A percentile compares a stretch with the other conserved stretches of the same genome.
These are phyloP conservation scores for Sceloporus tristichus DNA, from an alignment of 2,113 vertebrate species.

Conservation along the genomic window DNA sequence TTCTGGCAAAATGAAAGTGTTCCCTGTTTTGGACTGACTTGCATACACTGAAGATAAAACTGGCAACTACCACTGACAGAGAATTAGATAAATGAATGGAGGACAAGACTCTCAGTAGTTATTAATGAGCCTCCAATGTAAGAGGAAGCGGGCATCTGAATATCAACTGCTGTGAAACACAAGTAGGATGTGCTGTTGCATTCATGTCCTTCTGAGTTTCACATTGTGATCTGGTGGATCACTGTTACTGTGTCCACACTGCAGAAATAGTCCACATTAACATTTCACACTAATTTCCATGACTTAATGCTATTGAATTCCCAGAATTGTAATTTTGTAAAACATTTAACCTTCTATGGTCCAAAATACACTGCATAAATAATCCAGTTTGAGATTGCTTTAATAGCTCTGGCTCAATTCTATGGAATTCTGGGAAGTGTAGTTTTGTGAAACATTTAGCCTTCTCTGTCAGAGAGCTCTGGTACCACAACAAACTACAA, in stretches of 20 bases:
- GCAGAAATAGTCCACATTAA: too few relatives aligned
- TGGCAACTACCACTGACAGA: conserved; percentile 35
- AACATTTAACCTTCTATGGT: too few relatives aligned
- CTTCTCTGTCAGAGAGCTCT: too few relatives aligned
- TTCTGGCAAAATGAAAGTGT: not conserved
- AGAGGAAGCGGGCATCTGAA: not conserved
- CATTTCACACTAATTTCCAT: too few relatives aligned
- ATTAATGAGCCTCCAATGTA: not conserved
- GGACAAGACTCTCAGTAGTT: not conserved
- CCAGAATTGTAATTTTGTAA: too few relatives aligned
- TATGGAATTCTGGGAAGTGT: too few relatives aligned
- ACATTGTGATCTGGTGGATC: not conserved
- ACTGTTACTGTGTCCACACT: not conserved
- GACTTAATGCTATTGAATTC: too few relatives aligned
- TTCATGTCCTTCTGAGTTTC: not conserved
- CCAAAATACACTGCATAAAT: too few relatives aligned
- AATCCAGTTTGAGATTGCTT: too few relatives aligned
- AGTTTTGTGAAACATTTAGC: too few relatives aligned
- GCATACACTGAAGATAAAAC: conserved; percentile 48
- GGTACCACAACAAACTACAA: too few relatives aligned
- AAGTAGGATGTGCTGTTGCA: not conserved
- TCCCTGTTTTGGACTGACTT: conserved; percentile 52
- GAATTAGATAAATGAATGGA: not conserved
- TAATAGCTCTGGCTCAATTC: too few relatives aligned
- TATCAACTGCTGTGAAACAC: not conserved